A percentile compares a stretch with the other conserved stretches of the same genome.
Conservation (phyloP, 1,140 invertebrate genomes). For the Sitobion miscanthi region DNA sequence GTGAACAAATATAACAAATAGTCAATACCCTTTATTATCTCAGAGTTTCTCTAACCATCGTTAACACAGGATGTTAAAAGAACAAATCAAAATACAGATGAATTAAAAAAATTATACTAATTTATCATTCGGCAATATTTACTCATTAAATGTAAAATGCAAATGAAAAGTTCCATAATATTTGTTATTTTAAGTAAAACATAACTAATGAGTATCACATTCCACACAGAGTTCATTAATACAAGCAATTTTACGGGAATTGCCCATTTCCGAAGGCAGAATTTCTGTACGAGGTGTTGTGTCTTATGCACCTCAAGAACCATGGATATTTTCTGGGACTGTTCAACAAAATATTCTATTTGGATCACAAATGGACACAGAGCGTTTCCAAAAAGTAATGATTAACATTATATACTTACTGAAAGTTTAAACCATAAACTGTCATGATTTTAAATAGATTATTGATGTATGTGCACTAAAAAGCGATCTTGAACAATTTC, state of each 20-base stretch:
- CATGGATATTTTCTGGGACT: conserved; percentile 84
- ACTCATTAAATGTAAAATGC: too few species aligned
- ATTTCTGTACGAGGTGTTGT: conserved; percentile 77
- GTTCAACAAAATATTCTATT: conserved; percentile 90
- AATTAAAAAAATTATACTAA: too few species aligned
- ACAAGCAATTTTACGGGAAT: conserved; percentile 80
- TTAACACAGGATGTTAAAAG: too few species aligned
- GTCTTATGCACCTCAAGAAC: conserved; percentile 87
- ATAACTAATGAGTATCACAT: too few species aligned
- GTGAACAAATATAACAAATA: conserved; percentile 61
- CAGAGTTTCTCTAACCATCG: too few species aligned
- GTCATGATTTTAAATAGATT: background rate
- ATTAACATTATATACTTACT: too few species aligned
- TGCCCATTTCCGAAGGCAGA: conserved; percentile 72
- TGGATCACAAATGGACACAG: conserved; percentile 75
- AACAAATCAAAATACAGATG: too few species aligned
- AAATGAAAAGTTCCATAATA: too few species aligned
- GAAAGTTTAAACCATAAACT: background rate
- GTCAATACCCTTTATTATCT: too few species aligned
- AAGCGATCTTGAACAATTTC: conserved; percentile 76
- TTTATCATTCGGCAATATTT: too few species aligned
- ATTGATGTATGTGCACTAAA: conserved; percentile 72
- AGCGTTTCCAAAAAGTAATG: conserved; percentile 72
- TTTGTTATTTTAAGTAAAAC: too few species aligned
- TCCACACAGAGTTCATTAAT: conserved; percentile 70